A percentile compares a stretch with the other conserved stretches of the same genome.
Evolutionary conservation across 2,888 invertebrate species (phyloP).

Genomic region (Euphydryas editha): DNA sequence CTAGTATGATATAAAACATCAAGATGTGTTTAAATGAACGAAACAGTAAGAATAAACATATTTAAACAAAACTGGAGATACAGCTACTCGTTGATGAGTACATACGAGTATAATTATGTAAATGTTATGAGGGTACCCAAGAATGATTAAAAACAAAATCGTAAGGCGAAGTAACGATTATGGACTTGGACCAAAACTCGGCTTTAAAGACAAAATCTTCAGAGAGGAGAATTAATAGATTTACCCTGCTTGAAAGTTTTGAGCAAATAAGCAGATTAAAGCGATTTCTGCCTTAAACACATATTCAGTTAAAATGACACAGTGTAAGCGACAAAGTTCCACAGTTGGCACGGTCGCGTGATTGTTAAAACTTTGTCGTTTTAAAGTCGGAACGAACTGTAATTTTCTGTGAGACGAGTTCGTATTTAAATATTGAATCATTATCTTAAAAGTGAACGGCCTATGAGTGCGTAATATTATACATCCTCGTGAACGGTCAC

Average conservation of each 20-base stretch:
- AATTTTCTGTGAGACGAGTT: constrained; percentile 23
- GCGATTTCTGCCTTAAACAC: constrained; percentile 44
- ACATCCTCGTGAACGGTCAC: no score
- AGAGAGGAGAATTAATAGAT: constrained; percentile 25
- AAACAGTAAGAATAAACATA: no score
- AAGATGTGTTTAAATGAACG: no score
- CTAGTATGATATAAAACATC: no score
- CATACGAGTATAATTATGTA: no score
- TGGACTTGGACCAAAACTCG: background rate
- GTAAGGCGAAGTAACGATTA: background rate
- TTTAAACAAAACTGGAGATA: no score
- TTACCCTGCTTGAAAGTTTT: constrained; percentile 33
- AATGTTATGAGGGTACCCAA: no score
- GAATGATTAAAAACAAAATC: no score
- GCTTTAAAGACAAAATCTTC: background rate
- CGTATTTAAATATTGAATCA: background rate
- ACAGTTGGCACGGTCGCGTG: constrained; percentile 47
- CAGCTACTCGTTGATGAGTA: no score
- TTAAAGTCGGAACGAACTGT: constrained; percentile 23
- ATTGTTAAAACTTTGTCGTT: constrained; percentile 62
- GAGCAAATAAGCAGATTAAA: constrained; percentile 34
- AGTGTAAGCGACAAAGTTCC: constrained; percentile 57
- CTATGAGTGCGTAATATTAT: background rate
- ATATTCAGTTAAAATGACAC: constrained; percentile 58
- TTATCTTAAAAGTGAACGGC: background rate